Conservation (phyloP, 2,113 vertebrate genomes). For the Gymnobelideus leadbeateri region DNA sequence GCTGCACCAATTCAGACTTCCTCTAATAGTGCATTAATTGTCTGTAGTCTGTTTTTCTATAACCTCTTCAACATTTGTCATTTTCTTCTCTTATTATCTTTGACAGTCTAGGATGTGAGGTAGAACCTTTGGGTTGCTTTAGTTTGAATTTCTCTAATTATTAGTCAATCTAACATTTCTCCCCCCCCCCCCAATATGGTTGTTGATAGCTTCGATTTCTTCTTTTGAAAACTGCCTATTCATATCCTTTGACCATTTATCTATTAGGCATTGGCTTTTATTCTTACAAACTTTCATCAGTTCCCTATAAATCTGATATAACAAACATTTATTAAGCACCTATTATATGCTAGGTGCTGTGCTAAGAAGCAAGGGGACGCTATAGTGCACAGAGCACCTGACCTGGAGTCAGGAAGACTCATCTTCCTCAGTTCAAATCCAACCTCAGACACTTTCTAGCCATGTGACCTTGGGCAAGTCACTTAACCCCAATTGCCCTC, state of each 20-base stretch:
- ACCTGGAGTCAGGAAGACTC: no score
- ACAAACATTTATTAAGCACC: no score
- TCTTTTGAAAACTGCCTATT: background rate
- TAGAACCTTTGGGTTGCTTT: background rate
- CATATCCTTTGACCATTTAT: background rate
- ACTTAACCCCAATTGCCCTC: no score
- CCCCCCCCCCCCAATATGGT: background rate
- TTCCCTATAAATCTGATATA: background rate
- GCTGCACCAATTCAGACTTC: background rate
- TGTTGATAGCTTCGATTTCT: background rate
- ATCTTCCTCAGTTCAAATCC: no score
- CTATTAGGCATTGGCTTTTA: background rate
- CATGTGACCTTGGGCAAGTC: no score
- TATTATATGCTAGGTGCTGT: no score
- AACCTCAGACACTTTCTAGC: no score
- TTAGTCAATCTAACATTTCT: background rate
- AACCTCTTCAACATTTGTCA: background rate
- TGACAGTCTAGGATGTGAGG: no score
- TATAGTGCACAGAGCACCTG: no score
- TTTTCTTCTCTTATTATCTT: background rate
- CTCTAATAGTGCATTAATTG: background rate
- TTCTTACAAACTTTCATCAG: background rate
- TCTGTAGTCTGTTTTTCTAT: background rate
- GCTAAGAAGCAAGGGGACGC: background rate
- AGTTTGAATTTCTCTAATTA: background rate